Base-by-base conservation (phyloP, 92 coral and sea anemone species). In the Heteractis magnifica region DNA sequence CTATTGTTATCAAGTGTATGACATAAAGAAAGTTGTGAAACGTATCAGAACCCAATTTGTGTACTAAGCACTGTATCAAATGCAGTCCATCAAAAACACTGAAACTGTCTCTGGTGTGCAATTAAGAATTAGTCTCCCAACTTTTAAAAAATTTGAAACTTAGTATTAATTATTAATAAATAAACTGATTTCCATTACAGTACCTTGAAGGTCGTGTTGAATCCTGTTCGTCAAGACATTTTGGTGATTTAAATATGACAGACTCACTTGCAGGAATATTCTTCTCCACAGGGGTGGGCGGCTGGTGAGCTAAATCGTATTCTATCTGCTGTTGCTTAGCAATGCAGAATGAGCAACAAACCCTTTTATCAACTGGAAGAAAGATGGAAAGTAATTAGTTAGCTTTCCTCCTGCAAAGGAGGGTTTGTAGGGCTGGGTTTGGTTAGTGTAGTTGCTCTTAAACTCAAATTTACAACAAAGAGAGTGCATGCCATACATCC, bases 241-340 rank as follows among this genome's bases (percentile, higher is more conserved):
- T 86, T 3, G 96, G 90, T 80, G 92, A 71, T 9, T 81, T 56
- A 51, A 90, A 96, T 78, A 96, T 96, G 76, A 94, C 98, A 6
- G 95, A 72, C 74, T 92, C 99, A 77, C 92, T 89, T 52, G 88
- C 79, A 15, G 90, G 65, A 23, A 96, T 92, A 75, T 78, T 88
- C 81, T 79, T 87, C 84, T 96, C 99, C 56, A 96, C 98, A 14
- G 87, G 87, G 56, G 97, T 92, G 10, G n/a, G n/a, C n/a, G 98
- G 99, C 65, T 92, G 91, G 83, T 96, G 99, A 20, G 94, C 90
- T 56, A 90, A 51, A 76, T 96, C 98, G 49, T 90, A 96, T 51
- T 96, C 97, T 15, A 84, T 82, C 78, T 92, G 87, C 81, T 81
- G 88, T 81, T 91, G 94, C 88, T 89, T 92, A 55, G 90, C 88